Evolutionary conservation across 1,140 invertebrate genomes (phyloP), one percentile per base, ranked within the genome.

Genomic region (Parapsyche elsis): DNA sequence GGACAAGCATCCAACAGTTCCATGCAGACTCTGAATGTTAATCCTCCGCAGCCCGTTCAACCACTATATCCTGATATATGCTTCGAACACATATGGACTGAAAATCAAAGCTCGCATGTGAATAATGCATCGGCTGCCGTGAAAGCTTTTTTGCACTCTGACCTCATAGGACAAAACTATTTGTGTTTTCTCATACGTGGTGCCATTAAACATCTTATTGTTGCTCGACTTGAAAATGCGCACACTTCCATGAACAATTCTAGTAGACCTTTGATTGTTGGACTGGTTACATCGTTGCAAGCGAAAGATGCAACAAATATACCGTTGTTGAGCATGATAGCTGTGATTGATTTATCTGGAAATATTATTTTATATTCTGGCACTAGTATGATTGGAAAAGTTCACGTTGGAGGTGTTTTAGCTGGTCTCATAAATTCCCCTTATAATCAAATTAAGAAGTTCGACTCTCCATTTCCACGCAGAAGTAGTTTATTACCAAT

Each of bases 351-450:
- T 88, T 89, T 93, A 23, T 91, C 89, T 67, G 94, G 94, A 10
- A 92, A 92, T 81, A 90, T 98, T n/a, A 90, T 94, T n/a, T 87
- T 98, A 14, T 97, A 97, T 86, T 96, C 94, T 4, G 96, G 97
- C 14, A 90, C 92, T 1, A 91, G 90, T 53, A 89, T 94, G 81
- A 92, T 97, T 26, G 95, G 95, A n/a, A 96, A 96, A 87, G 90
- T 97, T 21, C 94, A 96, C 85, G 92, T 97, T 64, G 92, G 93
- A 1, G 93, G 94, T 19, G 90, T 94, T 16, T 87, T 94, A 21
- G 88, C 92, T 0, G 90, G 90, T 78, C 88, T 92, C 57, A 90
- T 90, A 26, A 91, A 90, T 44, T 91, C 90, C 0, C 92, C 91
- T 57, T 93, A 91, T 84, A 92, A 87, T 70, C 89, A 89, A 78